Conservation (phyloP, 2,113 vertebrate species). For the Pelvicachromis taeniatus region DNA sequence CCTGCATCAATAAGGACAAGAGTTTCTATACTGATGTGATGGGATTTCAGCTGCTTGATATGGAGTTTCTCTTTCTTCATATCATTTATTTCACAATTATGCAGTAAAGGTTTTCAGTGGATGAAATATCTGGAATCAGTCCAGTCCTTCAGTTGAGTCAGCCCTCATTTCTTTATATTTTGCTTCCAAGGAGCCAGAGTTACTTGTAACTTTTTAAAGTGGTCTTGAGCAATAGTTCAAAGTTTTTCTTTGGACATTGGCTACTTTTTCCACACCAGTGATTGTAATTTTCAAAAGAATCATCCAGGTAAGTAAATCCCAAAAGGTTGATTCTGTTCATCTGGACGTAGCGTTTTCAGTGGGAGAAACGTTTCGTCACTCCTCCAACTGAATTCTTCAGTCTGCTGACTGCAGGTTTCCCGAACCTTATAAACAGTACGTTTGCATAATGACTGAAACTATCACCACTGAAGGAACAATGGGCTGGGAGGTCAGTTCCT, state of each 20-base stretch:
- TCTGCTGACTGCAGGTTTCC: no score
- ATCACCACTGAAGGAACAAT: no score
- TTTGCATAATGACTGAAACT: no score
- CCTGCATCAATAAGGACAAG: neutral
- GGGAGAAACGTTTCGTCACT: no score
- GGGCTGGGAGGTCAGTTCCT: no score
- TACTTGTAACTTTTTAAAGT: neutral
- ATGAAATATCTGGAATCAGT: neutral
- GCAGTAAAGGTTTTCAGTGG: neutral
- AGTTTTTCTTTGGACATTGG: neutral
- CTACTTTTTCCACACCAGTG: neutral
- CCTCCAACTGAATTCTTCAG: no score
- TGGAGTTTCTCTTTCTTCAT: neutral
- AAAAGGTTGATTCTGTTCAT: no score
- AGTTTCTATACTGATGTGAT: neutral
- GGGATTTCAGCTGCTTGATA: neutral
- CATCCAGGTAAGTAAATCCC: no score
- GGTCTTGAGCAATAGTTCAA: neutral
- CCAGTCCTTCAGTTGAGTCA: neutral
- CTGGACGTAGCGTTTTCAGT: no score
- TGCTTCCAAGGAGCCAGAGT: neutral
- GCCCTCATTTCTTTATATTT: neutral
- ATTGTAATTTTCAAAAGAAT: neutral
- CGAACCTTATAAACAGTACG: no score
- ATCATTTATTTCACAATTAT: neutral